Percentiles rank a stretch among this genome's conserved stretches.
These are phyloP conservation scores for Drosophila hamatofila DNA, from an alignment of 2,888 invertebrate genomes.

Conservation along the genomic window DNA sequence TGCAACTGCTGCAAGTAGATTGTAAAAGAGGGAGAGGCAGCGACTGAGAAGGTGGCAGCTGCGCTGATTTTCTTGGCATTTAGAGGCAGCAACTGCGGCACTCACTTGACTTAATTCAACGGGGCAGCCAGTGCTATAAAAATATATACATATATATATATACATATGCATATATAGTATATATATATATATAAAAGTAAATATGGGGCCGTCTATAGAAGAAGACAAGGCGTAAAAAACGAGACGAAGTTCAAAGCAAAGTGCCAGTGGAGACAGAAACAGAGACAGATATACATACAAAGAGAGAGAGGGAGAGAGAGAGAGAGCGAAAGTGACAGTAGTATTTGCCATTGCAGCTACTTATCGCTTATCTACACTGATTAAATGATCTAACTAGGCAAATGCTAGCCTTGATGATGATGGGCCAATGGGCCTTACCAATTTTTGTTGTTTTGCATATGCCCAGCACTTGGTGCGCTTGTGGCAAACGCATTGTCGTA, in stretches of 20 bases:
- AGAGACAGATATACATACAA: background rate
- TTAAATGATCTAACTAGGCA: conserved; percentile 24
- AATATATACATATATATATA: conserved; percentile 38
- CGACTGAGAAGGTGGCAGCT: conserved; percentile 40
- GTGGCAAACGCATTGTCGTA: background rate
- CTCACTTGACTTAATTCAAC: conserved; percentile 83
- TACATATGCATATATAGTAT: background rate
- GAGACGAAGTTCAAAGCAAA: conserved; percentile 74
- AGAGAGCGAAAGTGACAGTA: background rate
- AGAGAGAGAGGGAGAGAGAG: background rate
- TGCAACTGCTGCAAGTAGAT: conserved; percentile 12
- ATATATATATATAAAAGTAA: conserved; percentile 19
- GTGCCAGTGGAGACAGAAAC: conserved; percentile 28
- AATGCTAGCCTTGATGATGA: background rate
- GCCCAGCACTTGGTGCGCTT: background rate
- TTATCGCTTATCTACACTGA: conserved; percentile 50
- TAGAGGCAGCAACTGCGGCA: conserved; percentile 64
- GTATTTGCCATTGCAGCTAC: conserved; percentile 28
- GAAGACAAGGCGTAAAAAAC: conserved; percentile 60
- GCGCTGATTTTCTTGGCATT: conserved; percentile 70
- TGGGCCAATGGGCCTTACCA: conserved; percentile 8
- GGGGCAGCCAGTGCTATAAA: conserved; percentile 68
- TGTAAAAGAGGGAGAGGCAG: conserved; percentile 18
- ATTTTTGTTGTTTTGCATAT: conserved; percentile 30
- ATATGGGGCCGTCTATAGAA: conserved; percentile 49